These are phyloP conservation scores for Silurus asotus DNA, from an alignment of 2,113 vertebrate genomes.

Conservation along the genomic window DNA sequence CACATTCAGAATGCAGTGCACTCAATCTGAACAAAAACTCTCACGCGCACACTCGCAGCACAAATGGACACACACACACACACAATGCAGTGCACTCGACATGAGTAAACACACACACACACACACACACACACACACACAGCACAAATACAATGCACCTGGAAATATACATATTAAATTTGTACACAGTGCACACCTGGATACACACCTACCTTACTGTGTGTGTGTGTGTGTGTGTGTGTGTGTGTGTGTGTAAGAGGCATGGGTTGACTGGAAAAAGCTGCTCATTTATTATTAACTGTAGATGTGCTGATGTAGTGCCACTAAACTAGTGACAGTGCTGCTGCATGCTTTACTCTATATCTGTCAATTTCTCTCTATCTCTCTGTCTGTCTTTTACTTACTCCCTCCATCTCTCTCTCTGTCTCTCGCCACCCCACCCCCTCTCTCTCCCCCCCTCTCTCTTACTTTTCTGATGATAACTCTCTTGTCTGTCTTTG, in stretches of 20 bases:
- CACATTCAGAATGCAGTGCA: no score
- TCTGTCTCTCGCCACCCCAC: background rate
- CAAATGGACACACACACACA: background rate
- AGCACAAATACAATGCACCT: background rate
- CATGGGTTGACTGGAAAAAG: constrained; percentile 40
- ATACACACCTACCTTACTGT: constrained; percentile 26
- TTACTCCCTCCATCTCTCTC: constrained; percentile 34
- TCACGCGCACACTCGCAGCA: no score
- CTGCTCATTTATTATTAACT: constrained; percentile 37
- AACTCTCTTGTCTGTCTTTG: constrained; percentile 87
- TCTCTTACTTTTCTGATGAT: constrained; percentile 63
- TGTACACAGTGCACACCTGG: no score
- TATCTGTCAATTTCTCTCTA: constrained; percentile 44
- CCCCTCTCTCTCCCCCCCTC: constrained; percentile 43
- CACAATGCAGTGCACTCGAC: background rate
- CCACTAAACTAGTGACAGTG: constrained; percentile 57
- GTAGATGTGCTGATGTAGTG: constrained; percentile 41
- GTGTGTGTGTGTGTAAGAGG: constrained; percentile 33
- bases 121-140: background rate
- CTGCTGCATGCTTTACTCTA: constrained; percentile 72
- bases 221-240: constrained; percentile 35
- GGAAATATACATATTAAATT: background rate
- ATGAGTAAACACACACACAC: no score
- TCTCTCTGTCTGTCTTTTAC: constrained; percentile 54
- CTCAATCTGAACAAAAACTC: no score